Conservation (phyloP, 2,797 vertebrate species). For the Neosilurus mollespiculum region DNA sequence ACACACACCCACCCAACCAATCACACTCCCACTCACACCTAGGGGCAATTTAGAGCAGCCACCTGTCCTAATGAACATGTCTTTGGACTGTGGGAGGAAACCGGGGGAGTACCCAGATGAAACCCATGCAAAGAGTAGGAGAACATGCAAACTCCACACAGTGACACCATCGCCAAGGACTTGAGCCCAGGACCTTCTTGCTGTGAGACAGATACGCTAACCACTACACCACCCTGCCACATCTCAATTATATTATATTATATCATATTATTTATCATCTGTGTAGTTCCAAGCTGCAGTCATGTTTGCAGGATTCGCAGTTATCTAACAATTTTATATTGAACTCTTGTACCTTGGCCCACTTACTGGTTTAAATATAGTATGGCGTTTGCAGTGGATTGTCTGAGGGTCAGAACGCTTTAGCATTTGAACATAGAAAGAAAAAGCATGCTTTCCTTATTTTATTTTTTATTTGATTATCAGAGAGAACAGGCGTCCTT, state of each 20-base stretch:
- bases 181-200: too few species aligned
- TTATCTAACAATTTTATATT: neutral
- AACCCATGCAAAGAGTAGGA: too few species aligned
- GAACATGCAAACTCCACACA: too few species aligned
- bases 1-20: too few species aligned
- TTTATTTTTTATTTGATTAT: neutral
- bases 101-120: too few species aligned
- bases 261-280: neutral
- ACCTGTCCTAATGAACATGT: too few species aligned
- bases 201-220: too few species aligned
- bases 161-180: too few species aligned
- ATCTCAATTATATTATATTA: neutral
- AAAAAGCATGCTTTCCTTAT: conserved; percentile 2
- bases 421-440: neutral
- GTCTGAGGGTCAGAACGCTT: neutral
- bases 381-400: neutral
- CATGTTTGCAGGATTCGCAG: neutral
- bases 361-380: conserved; percentile 26
- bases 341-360: conserved; percentile 5
- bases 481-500: neutral
- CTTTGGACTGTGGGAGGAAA: too few species aligned
- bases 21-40: too few species aligned
- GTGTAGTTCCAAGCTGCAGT: neutral
- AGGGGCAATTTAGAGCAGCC: too few species aligned
- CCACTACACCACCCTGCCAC: too few species aligned